phyloP scores from a whole-genome alignment of 2,797 vertebrate species.

The Hippoglossus hippoglossus region DNA sequence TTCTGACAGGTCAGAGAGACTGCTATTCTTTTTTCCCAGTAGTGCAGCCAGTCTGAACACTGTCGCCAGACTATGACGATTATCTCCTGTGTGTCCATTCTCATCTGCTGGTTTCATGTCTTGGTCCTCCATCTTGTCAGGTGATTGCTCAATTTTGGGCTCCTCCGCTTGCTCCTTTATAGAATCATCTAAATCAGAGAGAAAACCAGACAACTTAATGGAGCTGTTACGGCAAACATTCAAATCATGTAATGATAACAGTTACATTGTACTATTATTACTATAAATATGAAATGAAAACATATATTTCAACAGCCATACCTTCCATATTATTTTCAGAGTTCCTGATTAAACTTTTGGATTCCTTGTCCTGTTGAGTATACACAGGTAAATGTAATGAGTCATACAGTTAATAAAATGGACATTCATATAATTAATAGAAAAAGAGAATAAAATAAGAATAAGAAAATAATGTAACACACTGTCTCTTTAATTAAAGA shows the following conservation, averaged over 20 bases:
- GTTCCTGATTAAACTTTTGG: conserved; percentile 80
- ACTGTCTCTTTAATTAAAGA: neutral
- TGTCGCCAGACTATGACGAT: conserved; percentile 73
- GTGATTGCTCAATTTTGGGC: conserved; percentile 49
- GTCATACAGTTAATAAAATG: neutral
- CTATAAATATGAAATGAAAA: neutral
- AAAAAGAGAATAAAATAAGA: neutral
- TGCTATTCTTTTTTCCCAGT: conserved; percentile 76
- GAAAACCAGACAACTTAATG: neutral
- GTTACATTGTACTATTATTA: neutral
- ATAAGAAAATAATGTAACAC: neutral
- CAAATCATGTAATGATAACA: neutral
- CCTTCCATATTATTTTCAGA: conserved; percentile 82
- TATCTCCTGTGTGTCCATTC: conserved; percentile 80
- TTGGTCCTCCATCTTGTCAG: conserved; percentile 67
- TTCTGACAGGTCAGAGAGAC: conserved; percentile 70
- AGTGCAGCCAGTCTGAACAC: conserved; percentile 80
- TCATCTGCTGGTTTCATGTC: conserved; percentile 73
- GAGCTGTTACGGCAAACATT: conserved; percentile 18
- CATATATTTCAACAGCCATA: conserved; percentile 37
- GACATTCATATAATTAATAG: neutral
- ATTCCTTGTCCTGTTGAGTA: conserved; percentile 83
- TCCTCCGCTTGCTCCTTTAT: conserved; percentile 69
- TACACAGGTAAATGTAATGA: neutral
- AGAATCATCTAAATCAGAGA: conserved; percentile 64